phyloP scores from a whole-genome alignment of 2,113 vertebrate genomes.

The Tragelaphus strepsiceros region DNA sequence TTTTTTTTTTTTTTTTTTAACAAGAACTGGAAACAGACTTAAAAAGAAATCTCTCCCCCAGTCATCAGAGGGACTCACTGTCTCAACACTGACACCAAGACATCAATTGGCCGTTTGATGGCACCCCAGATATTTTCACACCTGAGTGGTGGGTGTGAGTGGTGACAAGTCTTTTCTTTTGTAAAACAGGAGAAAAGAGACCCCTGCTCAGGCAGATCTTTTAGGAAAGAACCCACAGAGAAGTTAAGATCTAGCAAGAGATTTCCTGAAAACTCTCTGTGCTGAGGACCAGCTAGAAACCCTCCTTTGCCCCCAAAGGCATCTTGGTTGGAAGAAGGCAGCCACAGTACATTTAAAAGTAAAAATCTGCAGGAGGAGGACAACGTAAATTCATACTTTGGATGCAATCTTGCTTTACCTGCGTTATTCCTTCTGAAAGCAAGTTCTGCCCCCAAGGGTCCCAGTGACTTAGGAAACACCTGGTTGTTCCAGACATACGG shows the following conservation, averaged over 20 bases:
- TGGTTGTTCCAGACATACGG: slow-evolving; percentile 86
- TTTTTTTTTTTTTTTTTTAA: background rate
- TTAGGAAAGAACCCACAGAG: background rate
- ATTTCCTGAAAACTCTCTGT: background rate
- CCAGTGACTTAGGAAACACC: slow-evolving; percentile 80
- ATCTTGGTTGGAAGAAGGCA: background rate
- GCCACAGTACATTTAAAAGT: background rate
- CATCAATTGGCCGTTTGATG: background rate
- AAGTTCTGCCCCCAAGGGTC: slow-evolving; percentile 81
- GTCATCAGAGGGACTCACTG: background rate
- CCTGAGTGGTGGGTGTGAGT: background rate
- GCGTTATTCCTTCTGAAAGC: slow-evolving; percentile 81
- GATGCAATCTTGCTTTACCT: slow-evolving; percentile 74
- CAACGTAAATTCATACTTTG: background rate
- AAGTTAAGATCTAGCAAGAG: background rate
- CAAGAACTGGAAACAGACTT: background rate
- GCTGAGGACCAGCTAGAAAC: background rate
- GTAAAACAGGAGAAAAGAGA: background rate
- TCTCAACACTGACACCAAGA: background rate
- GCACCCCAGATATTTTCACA: background rate
- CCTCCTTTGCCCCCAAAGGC: background rate
- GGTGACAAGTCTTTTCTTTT: background rate
- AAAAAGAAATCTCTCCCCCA: background rate
- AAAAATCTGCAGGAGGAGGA: background rate
- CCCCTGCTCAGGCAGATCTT: background rate